Conservation (phyloP, 37 sponge, comb jelly and placozoan species). For the Theonella swinhoei region DNA sequence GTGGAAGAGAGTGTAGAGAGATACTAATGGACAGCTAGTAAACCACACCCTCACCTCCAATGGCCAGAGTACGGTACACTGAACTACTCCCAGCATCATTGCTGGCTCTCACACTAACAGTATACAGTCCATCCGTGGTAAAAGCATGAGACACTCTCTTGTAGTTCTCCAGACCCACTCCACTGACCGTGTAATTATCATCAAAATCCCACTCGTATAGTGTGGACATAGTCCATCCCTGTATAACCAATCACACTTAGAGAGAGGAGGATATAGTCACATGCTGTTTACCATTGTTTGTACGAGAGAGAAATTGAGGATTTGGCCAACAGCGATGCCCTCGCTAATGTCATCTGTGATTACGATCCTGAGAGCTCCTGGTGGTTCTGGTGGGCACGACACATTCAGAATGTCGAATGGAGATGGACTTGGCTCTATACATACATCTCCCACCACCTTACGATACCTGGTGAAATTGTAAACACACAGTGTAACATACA, state of each 20-base stretch:
- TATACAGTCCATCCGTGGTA: neutral
- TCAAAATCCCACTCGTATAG: neutral
- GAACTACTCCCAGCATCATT: neutral
- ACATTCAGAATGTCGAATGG: slow-evolving; percentile 3
- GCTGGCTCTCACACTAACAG: neutral
- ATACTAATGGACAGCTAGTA: neutral
- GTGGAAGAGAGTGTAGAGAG: neutral
- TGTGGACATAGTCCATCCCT: neutral
- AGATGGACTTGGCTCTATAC: slow-evolving; percentile 33
- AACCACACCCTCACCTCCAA: neutral
- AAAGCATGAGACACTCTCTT: neutral
- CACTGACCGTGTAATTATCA: neutral
- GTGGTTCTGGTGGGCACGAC: slow-evolving; percentile 17
- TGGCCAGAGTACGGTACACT: neutral
- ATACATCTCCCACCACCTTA: slow-evolving; percentile 63
- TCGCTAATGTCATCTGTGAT: too few relatives aligned
- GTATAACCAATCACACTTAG: too few relatives aligned
- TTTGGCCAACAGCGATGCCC: too few relatives aligned
- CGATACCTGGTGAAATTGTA: slow-evolving; percentile 63
- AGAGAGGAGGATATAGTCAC: too few relatives aligned
- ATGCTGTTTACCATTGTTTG: too few relatives aligned
- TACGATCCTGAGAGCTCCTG: slow-evolving; percentile 10
- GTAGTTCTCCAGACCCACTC: slow-evolving; percentile 5
- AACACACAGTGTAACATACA: too few relatives aligned
- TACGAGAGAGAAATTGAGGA: too few relatives aligned